Conservation (phyloP, 2,888 invertebrate species). For the Cylindroiulus punctatus region DNA sequence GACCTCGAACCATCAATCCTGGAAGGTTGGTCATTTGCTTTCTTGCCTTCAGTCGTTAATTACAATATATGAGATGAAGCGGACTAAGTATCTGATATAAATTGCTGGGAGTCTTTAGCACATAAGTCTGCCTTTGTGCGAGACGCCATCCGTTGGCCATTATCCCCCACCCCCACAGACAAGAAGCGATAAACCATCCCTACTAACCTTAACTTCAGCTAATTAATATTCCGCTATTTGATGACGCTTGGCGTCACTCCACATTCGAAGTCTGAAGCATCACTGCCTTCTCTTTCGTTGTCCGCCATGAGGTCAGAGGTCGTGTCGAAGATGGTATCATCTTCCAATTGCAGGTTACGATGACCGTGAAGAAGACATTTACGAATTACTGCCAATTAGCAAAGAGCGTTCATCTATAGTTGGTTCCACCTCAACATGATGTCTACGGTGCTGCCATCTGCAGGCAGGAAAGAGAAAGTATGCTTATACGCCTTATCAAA, state of each 20-base stretch:
- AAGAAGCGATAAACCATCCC: neutral
- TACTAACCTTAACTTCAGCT: neutral
- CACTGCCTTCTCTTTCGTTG: neutral
- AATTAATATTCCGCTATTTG: conserved; percentile 32
- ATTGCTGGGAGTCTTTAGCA: neutral
- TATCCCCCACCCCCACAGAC: neutral
- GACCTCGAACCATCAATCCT: too few relatives aligned
- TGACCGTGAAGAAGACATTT: neutral
- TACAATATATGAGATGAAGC: neutral
- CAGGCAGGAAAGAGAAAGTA: neutral
- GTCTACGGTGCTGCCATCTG: neutral
- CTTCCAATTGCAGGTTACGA: conserved; percentile 32
- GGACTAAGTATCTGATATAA: neutral
- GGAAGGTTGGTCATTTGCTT: conserved; percentile 16
- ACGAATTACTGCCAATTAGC: conserved; percentile 1
- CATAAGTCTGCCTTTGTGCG: neutral
- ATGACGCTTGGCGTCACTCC: conserved; percentile 8
- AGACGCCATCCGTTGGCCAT: neutral
- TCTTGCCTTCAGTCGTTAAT: conserved; percentile 15
- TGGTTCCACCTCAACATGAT: neutral
- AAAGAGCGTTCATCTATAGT: too few relatives aligned
- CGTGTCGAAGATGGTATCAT: conserved; percentile 5
- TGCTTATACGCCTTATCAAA: too few relatives aligned
- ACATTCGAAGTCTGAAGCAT: neutral
- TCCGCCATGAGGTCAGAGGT: neutral